Evolutionary conservation across 2,797 vertebrate species (phyloP).

Genomic region (Acanthiza pusilla): DNA sequence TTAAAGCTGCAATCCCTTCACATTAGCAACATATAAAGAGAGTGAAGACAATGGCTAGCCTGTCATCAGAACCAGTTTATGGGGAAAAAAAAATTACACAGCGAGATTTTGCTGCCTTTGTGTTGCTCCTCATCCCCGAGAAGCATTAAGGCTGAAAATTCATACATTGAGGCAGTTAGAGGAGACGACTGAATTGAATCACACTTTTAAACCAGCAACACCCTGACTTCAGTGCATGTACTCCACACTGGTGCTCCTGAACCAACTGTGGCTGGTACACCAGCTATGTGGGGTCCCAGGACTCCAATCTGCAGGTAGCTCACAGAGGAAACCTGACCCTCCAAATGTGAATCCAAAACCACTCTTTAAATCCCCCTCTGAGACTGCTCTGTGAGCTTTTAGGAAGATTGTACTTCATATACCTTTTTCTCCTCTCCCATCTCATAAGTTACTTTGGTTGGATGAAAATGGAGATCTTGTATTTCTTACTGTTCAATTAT

Average conservation of each 20-base stretch:
- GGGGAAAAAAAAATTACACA: not conserved
- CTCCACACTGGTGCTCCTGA: not conserved
- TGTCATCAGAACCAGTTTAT: not conserved
- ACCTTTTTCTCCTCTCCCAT: not conserved
- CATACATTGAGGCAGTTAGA: not conserved
- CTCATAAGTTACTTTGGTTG: constrained; percentile 6
- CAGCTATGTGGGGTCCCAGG: not conserved
- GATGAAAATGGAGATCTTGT: constrained; percentile 45
- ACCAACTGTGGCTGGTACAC: not conserved
- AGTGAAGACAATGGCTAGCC: not conserved
- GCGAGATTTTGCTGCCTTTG: not conserved
- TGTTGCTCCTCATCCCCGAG: not conserved
- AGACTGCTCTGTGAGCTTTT: not conserved
- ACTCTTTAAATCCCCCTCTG: not conserved
- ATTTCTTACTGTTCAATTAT: constrained; percentile 56
- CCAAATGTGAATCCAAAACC: not conserved
- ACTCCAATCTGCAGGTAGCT: not conserved
- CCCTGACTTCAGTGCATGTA: not conserved
- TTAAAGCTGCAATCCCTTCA: not conserved
- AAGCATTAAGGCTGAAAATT: not conserved
- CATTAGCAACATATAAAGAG: not conserved
- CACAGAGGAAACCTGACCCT: not conserved
- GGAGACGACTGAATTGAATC: not conserved
- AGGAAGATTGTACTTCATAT: not conserved
- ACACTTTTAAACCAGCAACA: not conserved